phyloP scores from a whole-genome alignment of 2,113 vertebrate species.

The Mionectes macconnelli region DNA sequence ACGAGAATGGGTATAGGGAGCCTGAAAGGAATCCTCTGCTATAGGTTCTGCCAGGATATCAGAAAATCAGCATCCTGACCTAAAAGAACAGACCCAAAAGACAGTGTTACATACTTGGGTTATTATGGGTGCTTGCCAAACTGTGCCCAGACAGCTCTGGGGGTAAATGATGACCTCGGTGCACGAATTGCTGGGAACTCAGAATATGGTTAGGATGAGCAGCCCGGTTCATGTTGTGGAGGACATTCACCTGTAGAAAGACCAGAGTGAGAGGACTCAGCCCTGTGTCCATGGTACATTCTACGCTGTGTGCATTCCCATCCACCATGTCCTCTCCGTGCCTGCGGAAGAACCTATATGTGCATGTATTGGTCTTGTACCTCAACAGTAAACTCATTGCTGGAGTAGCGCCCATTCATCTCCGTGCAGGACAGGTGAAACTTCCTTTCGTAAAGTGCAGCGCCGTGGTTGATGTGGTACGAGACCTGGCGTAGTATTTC shows the following conservation, averaged over 20 bases:
- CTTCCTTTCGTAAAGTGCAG: conserved; percentile 90
- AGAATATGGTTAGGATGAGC: conserved; percentile 92
- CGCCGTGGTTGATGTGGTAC: conserved; percentile 85
- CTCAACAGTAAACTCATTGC: conserved; percentile 95
- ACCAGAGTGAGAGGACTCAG: background rate
- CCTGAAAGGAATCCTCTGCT: background rate
- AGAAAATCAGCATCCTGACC: background rate
- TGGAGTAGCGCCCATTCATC: conserved; percentile 98
- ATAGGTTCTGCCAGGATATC: background rate
- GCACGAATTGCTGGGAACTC: conserved; percentile 93
- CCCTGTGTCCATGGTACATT: background rate
- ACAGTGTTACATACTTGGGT: conserved; percentile 80
- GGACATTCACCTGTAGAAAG: conserved; percentile 85
- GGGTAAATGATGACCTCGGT: conserved; percentile 84
- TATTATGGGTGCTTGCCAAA: conserved; percentile 86
- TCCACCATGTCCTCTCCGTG: background rate
- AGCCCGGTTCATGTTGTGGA: conserved; percentile 87
- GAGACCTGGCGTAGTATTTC: conserved; percentile 89
- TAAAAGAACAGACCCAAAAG: background rate
- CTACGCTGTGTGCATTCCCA: background rate
- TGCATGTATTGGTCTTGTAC: conserved; percentile 52
- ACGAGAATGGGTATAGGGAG: background rate
- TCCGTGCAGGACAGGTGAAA: conserved; percentile 96
- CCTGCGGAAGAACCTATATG: background rate
- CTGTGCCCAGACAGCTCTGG: conserved; percentile 92